phyloP scores from a whole-genome alignment of 2,797 vertebrate genomes.

The Pogoniulus pusillus region DNA sequence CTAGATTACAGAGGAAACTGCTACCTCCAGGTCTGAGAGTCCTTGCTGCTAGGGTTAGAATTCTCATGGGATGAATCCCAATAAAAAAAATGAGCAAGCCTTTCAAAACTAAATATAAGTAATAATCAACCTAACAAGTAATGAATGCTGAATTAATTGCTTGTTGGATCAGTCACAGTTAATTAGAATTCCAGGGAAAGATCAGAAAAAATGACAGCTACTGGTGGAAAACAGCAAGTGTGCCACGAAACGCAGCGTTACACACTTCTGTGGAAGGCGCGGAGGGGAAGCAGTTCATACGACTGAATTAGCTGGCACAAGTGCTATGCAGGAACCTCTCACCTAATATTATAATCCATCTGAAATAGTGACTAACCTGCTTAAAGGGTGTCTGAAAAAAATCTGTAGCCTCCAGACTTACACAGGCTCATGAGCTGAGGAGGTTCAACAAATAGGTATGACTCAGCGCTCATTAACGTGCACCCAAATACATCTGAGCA shows the following conservation, averaged over 20 bases:
- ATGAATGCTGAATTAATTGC: conserved; percentile 60
- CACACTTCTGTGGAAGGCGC: background rate
- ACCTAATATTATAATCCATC: background rate
- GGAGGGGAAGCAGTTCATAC: conserved; percentile 1
- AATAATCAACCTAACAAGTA: conserved; percentile 43
- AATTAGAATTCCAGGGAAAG: conserved; percentile 50
- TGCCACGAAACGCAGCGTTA: background rate
- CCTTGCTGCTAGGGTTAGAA: background rate
- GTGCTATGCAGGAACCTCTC: conserved; percentile 7
- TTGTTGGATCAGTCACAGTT: conserved; percentile 20
- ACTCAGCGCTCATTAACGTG: conserved; percentile 2
- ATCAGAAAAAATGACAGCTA: conserved; percentile 35
- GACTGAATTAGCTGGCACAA: conserved; percentile 27
- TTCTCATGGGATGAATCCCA: conserved; percentile 29
- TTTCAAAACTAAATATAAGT: conserved; percentile 40
- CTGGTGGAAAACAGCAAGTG: conserved; percentile 5
- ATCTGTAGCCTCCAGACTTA: background rate
- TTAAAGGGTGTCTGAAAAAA: conserved; percentile 3
- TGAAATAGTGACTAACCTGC: conserved; percentile 16
- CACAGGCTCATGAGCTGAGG: background rate
- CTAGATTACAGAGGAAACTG: background rate
- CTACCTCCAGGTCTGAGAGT: background rate
- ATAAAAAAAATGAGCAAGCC: conserved; percentile 36
- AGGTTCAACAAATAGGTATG: conserved; percentile 3
- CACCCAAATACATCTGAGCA: background rate